Evolutionary conservation across 2,113 vertebrate species (phyloP).

Genomic region (Empidonax alnorum): DNA sequence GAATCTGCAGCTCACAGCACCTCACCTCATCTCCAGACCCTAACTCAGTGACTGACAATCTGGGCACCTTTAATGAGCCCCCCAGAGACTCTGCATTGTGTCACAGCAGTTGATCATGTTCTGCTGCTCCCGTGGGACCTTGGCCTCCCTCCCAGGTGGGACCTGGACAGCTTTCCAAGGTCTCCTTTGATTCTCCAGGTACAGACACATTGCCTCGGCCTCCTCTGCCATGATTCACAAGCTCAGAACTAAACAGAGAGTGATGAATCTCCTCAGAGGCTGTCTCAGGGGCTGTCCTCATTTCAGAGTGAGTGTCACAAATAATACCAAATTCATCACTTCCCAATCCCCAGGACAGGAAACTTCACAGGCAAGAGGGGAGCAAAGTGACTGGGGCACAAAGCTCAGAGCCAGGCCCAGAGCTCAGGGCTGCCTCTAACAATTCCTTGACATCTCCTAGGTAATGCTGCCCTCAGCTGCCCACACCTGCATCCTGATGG

Average conservation of each 20-base stretch:
- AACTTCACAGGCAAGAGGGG: background rate
- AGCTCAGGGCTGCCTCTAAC: background rate
- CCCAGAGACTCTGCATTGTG: background rate
- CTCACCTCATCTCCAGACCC: background rate
- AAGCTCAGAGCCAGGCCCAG: background rate
- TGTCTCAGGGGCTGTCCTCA: background rate
- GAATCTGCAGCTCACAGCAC: background rate
- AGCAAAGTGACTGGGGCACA: background rate
- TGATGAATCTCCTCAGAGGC: background rate
- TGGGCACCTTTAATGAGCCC: background rate
- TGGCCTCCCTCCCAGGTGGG: background rate
- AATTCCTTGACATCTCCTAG: background rate
- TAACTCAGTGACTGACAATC: background rate
- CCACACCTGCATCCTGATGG: fast-evolving
- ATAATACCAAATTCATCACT: background rate
- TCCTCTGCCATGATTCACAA: background rate
- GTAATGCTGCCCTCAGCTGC: background rate
- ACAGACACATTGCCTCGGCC: background rate
- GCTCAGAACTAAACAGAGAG: background rate
- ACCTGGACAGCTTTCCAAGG: background rate
- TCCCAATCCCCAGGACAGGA: background rate
- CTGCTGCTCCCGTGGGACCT: background rate
- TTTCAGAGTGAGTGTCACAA: background rate
- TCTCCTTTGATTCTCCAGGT: background rate
- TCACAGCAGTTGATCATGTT: background rate